Evolutionary conservation across 2,797 vertebrate genomes (phyloP).

Genomic region (Coregonus sp.): DNA sequence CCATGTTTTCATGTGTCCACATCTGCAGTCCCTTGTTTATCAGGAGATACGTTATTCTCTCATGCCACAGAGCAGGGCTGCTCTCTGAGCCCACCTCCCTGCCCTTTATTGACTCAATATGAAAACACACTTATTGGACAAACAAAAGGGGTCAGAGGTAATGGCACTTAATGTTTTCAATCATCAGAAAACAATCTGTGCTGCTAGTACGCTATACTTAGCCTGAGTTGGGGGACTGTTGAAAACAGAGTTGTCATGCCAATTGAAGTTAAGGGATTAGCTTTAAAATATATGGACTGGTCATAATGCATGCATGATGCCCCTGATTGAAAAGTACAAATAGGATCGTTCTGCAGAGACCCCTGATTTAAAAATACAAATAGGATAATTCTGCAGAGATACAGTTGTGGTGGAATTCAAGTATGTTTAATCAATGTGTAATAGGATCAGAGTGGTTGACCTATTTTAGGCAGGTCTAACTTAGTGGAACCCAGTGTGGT

Average conservation of each 20-base stretch:
- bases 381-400: too few species aligned
- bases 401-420: too few species aligned
- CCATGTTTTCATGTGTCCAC: conserved; percentile 72
- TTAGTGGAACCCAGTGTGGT: background rate
- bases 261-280: background rate
- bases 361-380: too few species aligned
- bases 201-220: conserved; percentile 12
- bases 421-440: background rate
- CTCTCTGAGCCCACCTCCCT: conserved; percentile 37
- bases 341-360: too few species aligned
- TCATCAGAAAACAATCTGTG: conserved; percentile 38
- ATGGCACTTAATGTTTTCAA: conserved; percentile 57
- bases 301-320: too few species aligned
- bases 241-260: conserved; percentile 6
- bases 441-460: background rate
- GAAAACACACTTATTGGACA: conserved; percentile 58
- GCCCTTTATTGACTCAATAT: conserved; percentile 62
- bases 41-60: conserved; percentile 44
- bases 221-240: conserved; percentile 12
- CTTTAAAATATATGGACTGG: too few species aligned
- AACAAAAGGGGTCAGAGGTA: conserved; percentile 50
- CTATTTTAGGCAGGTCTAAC: background rate
- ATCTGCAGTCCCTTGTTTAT: conserved; percentile 49
- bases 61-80: conserved; percentile 12
- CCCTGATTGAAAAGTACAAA: background rate